These are phyloP conservation scores for Nannoperca australis DNA, from an alignment of 2,797 vertebrate genomes.

Conservation along the genomic window DNA sequence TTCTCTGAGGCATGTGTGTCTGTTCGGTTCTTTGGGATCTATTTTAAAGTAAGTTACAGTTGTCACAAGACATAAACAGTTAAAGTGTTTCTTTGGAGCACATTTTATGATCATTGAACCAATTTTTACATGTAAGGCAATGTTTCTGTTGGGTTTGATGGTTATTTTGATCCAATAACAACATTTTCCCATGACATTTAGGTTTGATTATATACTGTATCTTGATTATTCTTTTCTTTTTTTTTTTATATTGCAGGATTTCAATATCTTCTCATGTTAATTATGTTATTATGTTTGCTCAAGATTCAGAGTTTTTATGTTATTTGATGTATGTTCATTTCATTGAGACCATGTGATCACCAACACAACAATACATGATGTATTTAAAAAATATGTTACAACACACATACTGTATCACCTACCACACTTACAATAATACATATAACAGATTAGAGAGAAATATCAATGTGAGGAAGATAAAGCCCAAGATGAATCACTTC, in stretches of 20 bases:
- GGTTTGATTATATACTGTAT: neutral
- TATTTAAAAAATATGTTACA: neutral
- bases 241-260: neutral
- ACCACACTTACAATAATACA: neutral
- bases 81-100: neutral
- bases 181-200: neutral
- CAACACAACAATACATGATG: neutral
- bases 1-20: constrained; percentile 43
- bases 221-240: neutral
- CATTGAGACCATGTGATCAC: neutral
- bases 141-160: neutral
- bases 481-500: neutral
- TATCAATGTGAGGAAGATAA: neutral
- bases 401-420: neutral
- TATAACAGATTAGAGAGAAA: neutral
- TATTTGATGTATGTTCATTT: neutral
- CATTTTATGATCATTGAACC: neutral
- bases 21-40: constrained; percentile 37
- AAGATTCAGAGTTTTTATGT: neutral
- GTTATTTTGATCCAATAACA: neutral
- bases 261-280: neutral
- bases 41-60: constrained; percentile 34
- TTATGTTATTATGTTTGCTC: neutral
- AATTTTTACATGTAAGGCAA: neutral
- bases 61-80: neutral